A percentile compares a stretch with the other conserved stretches of the same genome.
phyloP scores from a whole-genome alignment of 2,888 invertebrate genomes.

The Lucinisca nassula region DNA sequence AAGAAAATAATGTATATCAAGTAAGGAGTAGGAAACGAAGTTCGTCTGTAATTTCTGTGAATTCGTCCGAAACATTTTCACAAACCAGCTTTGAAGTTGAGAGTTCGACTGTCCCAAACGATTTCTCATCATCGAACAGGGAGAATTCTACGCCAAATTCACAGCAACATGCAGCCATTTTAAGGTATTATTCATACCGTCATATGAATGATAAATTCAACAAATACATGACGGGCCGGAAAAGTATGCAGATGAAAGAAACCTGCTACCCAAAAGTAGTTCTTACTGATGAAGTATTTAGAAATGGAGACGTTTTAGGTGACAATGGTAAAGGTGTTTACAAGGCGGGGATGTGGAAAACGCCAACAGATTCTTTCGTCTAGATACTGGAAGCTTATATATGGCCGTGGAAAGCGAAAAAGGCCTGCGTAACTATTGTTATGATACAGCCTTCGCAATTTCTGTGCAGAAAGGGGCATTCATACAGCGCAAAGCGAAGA shows the following conservation, averaged over 20 bases:
- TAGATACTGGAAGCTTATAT: too few species aligned
- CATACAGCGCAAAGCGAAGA: too few species aligned
- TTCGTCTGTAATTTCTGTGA: conserved; percentile 51
- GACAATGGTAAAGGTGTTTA: neutral
- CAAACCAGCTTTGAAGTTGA: conserved; percentile 38
- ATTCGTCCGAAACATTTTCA: conserved; percentile 55
- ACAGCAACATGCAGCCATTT: conserved; percentile 63
- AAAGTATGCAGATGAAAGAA: neutral
- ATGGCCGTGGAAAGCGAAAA: too few species aligned
- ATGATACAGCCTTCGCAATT: too few species aligned
- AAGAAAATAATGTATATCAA: conserved; percentile 60
- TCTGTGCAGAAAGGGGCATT: too few species aligned
- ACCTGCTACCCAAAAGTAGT: conserved; percentile 5
- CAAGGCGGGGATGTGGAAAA: neutral
- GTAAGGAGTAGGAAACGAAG: conserved; percentile 42
- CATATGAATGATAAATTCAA: conserved; percentile 62
- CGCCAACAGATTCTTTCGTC: conserved; percentile 61
- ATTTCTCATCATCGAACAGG: conserved; percentile 22
- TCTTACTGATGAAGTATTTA: conserved; percentile 8
- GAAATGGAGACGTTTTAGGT: conserved; percentile 5
- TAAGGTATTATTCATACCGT: conserved; percentile 65
- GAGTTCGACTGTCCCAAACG: conserved; percentile 13
- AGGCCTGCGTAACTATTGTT: too few species aligned
- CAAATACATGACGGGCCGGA: neutral
- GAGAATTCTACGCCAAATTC: conserved; percentile 64